A percentile compares a stretch with the other conserved stretches of the same genome.
Evolutionary conservation across 2,888 invertebrate genomes (phyloP).

Genomic region (Falcaria lacertinaria): DNA sequence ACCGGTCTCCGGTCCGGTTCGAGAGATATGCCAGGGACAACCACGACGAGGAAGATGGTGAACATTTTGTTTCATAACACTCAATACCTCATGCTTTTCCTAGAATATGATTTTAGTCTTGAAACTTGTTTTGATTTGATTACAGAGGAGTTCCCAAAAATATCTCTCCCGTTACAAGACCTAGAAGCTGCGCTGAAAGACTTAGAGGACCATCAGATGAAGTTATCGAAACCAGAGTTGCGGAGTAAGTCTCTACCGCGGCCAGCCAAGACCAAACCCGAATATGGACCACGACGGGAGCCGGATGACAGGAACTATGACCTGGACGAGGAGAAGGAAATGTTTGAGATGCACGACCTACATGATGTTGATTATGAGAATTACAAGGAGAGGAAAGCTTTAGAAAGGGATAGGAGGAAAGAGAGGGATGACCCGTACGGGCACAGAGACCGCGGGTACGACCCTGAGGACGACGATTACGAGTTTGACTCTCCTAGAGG

Average conservation of each 20-base stretch:
- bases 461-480: conserved; percentile 67
- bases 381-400: conserved; percentile 69
- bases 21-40: conserved; percentile 31
- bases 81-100: too few relatives aligned
- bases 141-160: conserved; percentile 66
- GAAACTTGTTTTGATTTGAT: conserved; percentile 4
- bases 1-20: conserved; percentile 40
- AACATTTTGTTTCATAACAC: too few relatives aligned
- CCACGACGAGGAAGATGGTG: conserved; percentile 52
- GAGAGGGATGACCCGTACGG: conserved; percentile 43
- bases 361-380: conserved; percentile 68
- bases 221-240: conserved; percentile 44
- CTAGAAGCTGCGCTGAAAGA: conserved; percentile 66
- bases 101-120: too few relatives aligned
- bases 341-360: conserved; percentile 65
- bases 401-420: conserved; percentile 42
- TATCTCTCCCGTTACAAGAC: conserved; percentile 66
- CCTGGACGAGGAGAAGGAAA: conserved; percentile 56
- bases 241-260: conserved; percentile 67
- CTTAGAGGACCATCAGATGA: conserved; percentile 57
- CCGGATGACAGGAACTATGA: conserved; percentile 51
- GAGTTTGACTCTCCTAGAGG: conserved; percentile 55
- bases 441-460: conserved; percentile 55
- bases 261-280: conserved; percentile 48
- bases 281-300: conserved; percentile 53